phyloP scores from a whole-genome alignment of 2,797 vertebrate species.

The Anabacerthia variegaticeps region DNA sequence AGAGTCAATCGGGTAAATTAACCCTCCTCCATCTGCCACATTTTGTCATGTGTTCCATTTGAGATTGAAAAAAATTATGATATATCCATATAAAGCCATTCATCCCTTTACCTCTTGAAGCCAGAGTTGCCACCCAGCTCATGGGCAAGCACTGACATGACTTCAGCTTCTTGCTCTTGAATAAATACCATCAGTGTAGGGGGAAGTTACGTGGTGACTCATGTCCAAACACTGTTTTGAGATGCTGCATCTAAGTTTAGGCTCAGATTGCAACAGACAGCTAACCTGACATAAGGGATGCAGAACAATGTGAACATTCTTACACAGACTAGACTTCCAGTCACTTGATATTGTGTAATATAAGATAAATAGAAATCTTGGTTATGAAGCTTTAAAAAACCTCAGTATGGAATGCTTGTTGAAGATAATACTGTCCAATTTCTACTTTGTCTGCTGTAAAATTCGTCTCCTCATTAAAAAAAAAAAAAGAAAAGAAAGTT shows the following conservation, averaged over 20 bases:
- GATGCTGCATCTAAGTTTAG: background rate
- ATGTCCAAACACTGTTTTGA: background rate
- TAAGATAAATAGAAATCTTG: background rate
- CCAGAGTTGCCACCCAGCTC: background rate
- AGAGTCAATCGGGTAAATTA: background rate
- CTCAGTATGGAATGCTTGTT: background rate
- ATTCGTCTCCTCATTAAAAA: background rate
- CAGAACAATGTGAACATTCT: background rate
- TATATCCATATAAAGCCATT: background rate
- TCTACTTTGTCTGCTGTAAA: background rate
- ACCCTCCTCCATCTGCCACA: background rate
- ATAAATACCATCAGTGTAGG: background rate
- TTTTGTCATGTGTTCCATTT: background rate
- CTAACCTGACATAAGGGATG: background rate
- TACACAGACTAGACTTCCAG: background rate
- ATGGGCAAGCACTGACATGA: background rate
- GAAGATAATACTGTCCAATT: background rate
- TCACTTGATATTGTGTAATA: background rate
- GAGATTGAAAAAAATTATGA: background rate
- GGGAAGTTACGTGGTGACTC: background rate
- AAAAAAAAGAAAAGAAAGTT: background rate
- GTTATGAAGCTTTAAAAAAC: background rate
- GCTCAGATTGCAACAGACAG: background rate
- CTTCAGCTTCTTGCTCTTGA: background rate
- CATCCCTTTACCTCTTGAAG: background rate